Evolutionary conservation across 1,140 invertebrate genomes (phyloP).

Genomic region (Apis mellifera): DNA sequence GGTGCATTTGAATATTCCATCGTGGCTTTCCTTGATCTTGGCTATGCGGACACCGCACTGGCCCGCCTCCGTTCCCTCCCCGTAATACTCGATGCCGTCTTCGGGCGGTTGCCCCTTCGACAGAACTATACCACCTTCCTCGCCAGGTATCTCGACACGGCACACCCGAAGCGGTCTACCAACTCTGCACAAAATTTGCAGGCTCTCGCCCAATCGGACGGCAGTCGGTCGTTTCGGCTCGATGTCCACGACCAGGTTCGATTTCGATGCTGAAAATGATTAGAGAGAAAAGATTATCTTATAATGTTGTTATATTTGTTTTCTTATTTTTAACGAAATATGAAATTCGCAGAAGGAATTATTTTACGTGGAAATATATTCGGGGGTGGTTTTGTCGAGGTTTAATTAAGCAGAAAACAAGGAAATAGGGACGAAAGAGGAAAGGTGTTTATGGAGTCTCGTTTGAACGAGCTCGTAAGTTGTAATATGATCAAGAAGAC

Average conservation of each 20-base stretch:
- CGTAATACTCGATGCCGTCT: constrained; percentile 81
- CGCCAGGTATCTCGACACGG: constrained; percentile 81
- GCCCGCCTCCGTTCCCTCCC: constrained; percentile 82
- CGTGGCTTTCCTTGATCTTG: constrained; percentile 83
- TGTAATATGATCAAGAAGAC: background rate
- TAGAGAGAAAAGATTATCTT: too few species aligned
- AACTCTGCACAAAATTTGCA: constrained; percentile 79
- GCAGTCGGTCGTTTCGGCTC: constrained; percentile 69
- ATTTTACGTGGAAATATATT: too few species aligned
- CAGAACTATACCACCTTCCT: constrained; percentile 70
- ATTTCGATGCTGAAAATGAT: constrained; percentile 58
- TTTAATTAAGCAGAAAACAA: background rate
- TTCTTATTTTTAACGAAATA: too few species aligned
- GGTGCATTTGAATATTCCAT: constrained; percentile 86
- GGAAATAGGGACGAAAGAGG: background rate
- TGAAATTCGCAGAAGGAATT: too few species aligned
- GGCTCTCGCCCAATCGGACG: constrained; percentile 75
- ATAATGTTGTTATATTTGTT: too few species aligned
- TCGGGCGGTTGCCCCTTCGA: constrained; percentile 66
- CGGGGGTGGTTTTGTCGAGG: background rate
- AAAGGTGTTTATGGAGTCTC: background rate
- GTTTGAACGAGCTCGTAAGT: background rate
- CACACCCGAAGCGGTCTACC: constrained; percentile 76
- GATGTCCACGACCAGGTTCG: constrained; percentile 68
- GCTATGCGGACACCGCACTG: constrained; percentile 87